Evolutionary conservation across 2,888 invertebrate species (phyloP).

Genomic region (Ochropleura plecta): DNA sequence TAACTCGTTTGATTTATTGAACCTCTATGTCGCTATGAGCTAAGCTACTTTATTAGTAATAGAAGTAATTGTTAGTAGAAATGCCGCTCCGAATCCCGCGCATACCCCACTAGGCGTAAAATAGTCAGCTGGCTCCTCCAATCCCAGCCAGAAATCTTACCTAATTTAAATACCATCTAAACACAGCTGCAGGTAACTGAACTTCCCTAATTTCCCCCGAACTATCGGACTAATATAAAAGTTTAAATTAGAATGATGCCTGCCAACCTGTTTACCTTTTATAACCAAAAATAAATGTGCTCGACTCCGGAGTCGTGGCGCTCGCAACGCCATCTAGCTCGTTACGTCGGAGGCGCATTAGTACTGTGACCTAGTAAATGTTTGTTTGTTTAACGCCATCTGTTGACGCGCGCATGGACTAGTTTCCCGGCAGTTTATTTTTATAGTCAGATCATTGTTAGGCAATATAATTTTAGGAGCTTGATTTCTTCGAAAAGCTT

Average conservation of each 20-base stretch:
- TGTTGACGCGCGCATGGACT: conserved; percentile 49
- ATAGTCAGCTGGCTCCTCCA: conserved; percentile 16
- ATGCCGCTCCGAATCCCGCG: conserved; percentile 16
- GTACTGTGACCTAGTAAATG: conserved; percentile 48
- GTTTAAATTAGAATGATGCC: conserved; percentile 71
- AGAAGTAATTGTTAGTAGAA: conserved; percentile 15
- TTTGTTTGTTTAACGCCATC: conserved; percentile 67
- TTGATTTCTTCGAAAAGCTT: conserved; percentile 46
- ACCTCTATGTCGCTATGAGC: neutral
- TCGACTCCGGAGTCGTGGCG: conserved; percentile 67
- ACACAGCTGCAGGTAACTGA: conserved; percentile 36
- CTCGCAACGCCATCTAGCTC: conserved; percentile 75
- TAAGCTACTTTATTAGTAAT: conserved; percentile 1
- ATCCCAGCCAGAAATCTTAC: conserved; percentile 24
- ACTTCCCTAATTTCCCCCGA: conserved; percentile 56
- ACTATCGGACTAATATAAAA: conserved; percentile 67
- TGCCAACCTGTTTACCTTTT: conserved; percentile 77
- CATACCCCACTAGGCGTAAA: conserved; percentile 26
- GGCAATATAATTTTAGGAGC: conserved; percentile 48
- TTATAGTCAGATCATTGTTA: conserved; percentile 39
- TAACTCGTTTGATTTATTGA: neutral
- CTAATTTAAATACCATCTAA: conserved; percentile 36
- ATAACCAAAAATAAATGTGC: conserved; percentile 85
- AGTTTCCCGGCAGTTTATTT: conserved; percentile 51
- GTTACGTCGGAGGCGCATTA: conserved; percentile 15